Base-by-base conservation (phyloP, 2,797 vertebrate genomes). In the Natrix natrix region DNA sequence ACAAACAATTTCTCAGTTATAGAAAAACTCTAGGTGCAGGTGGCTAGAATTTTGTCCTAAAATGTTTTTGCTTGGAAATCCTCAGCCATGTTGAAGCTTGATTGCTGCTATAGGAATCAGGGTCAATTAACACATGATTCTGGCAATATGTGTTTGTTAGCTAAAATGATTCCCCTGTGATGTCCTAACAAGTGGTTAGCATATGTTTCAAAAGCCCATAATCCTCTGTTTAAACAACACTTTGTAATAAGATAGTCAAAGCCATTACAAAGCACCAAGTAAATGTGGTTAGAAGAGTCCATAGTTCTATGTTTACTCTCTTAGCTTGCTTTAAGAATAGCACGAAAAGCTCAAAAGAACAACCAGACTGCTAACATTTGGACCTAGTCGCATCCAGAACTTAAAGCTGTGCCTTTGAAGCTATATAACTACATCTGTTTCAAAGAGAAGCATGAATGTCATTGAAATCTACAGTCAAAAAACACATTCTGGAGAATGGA, bases 181-280 rank as follows among this genome's bases (percentile, higher is more conserved):
- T 94, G 95, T 95, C 95, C 95, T 92, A 96, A 92, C 78, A 93
- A 97, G 96, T 96, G 96, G 96, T 96, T 96, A 95, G 94, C 93
- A 60, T 94, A 91, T 94, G 95, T 97, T 96, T 97, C 96, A 97
- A 96, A 94, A 97, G 96, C 93, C 96, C 92, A 90, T 96, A 97
- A 97, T 97, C 97, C 96, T 89, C 0, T 97, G 94, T 97, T 97
- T 97, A 96, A 96, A 97, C 96, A 97, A 97, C 94, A 97, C 94
- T 96, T 95, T 94, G 97, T 97, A 97, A 97, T 96, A 95, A 96
- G 95, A 97, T 95, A 95, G 97, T 97, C 96, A 96, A 95, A 96
- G 94, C 92, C 95, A 87, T 52, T 96, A 95, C 94, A 96, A 97
- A 97, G 96, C 95, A 96, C 87, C 94, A 92, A 97, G 95, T 96